phyloP scores from a whole-genome alignment of 2,797 vertebrate species.

The Cyprinella venusta region DNA sequence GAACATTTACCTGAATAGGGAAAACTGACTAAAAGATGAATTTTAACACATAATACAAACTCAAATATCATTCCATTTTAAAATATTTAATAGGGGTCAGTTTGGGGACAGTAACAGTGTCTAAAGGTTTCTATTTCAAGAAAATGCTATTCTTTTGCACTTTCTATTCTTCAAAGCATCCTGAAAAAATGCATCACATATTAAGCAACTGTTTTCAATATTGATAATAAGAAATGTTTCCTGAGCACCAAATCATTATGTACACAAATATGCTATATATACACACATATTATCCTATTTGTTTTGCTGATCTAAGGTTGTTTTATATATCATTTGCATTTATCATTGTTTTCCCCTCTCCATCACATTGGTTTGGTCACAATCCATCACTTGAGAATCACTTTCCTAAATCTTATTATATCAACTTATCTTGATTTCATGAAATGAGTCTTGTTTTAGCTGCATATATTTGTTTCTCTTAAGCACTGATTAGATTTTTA shows the following conservation, averaged over 20 bases:
- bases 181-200: background rate
- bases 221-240: too few relatives aligned
- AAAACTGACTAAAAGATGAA: background rate
- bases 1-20: background rate
- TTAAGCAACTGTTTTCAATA: too few relatives aligned
- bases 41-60: background rate
- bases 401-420: background rate
- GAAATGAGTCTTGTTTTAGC: background rate
- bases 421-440: background rate
- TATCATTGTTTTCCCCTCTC: background rate
- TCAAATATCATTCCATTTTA: background rate
- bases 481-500: constrained; percentile 12
- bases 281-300: too few relatives aligned
- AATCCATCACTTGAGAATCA: background rate
- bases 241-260: background rate
- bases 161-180: background rate
- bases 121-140: background rate
- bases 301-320: background rate
- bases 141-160: background rate
- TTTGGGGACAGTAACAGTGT: background rate
- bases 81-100: background rate
- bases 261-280: too few relatives aligned
- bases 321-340: background rate
- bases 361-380: background rate
- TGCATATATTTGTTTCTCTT: background rate